Evolutionary conservation across 1,140 invertebrate genomes (phyloP).

Genomic region (Thalassaphorura encarpata): DNA sequence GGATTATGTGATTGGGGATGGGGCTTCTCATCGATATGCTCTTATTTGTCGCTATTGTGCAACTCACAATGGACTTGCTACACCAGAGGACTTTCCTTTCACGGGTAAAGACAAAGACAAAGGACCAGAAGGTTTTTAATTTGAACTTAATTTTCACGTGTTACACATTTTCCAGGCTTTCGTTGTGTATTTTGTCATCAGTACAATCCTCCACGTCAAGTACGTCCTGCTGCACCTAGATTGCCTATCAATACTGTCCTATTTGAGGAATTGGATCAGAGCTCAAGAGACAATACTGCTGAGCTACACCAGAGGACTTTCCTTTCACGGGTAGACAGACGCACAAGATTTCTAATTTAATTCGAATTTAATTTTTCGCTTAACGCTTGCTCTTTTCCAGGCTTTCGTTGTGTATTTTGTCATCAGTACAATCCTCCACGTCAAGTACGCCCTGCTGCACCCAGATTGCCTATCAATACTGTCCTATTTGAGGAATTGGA

Average conservation of each 20-base stretch:
- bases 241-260: conserved; percentile 24
- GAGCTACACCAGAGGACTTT: conserved; percentile 91
- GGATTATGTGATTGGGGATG: conserved; percentile 91
- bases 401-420: conserved; percentile 29
- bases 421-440: conserved; percentile 28
- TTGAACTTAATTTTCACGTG: background rate
- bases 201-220: conserved; percentile 28
- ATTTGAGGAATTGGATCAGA: conserved; percentile 15
- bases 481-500: conserved; percentile 21
- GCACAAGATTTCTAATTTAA: too few species aligned
- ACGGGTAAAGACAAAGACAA: too few species aligned
- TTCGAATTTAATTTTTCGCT: too few species aligned
- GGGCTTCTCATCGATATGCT: conserved; percentile 74
- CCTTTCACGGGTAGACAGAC: conserved; percentile 79
- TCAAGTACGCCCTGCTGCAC: conserved; percentile 24
- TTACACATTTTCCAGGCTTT: conserved; percentile 16
- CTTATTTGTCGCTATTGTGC: conserved; percentile 84
- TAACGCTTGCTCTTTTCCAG: too few species aligned
- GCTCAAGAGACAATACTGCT: too few species aligned
- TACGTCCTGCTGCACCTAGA: conserved; percentile 21
- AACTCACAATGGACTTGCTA: conserved; percentile 94
- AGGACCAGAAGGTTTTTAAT: too few species aligned
- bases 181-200: conserved; percentile 29
- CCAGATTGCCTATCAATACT: conserved; percentile 22
- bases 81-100: conserved; percentile 93